Percentiles rank a stretch among this genome's conserved stretches.
Conservation (phyloP, 2,797 vertebrate genomes). For the Esox masquinongy region DNA sequence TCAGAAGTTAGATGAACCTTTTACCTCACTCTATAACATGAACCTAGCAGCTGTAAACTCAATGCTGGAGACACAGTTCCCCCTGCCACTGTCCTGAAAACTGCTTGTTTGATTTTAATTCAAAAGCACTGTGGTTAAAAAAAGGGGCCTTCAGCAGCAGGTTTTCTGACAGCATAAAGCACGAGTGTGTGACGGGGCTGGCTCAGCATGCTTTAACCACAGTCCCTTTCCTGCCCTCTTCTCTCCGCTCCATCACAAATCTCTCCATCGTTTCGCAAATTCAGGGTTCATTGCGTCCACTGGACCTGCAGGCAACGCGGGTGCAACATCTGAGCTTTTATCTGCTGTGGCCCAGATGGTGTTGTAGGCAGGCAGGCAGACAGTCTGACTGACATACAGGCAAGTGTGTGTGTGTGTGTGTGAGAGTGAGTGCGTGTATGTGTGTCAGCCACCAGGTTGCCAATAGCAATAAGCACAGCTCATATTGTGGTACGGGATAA, state of each 20-base stretch:
- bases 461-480: conserved; percentile 57
- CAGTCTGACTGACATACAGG: not conserved
- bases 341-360: conserved; percentile 76
- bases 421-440: not conserved
- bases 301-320: conserved; percentile 69
- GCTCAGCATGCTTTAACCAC: conserved; percentile 62
- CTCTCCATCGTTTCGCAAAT: conserved; percentile 72
- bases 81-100: conserved; percentile 18
- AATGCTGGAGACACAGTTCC: conserved; percentile 28
- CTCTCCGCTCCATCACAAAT: conserved; percentile 53
- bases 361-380: conserved; percentile 50
- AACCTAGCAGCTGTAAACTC: conserved; percentile 20
- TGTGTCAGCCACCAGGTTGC: conserved; percentile 49
- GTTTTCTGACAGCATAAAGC: conserved; percentile 26
- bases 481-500: conserved; percentile 53
- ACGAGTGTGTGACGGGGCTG: conserved; percentile 30
- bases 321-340: conserved; percentile 77
- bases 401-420: conserved; percentile 5
- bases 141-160: conserved; percentile 6
- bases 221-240: conserved; percentile 51
- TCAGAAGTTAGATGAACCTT: not conserved
- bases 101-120: conserved; percentile 13
- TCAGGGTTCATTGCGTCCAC: conserved; percentile 67
- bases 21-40: not conserved
- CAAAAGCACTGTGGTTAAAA: conserved; percentile 20